phyloP scores from a whole-genome alignment of 2,888 invertebrate genomes.

The Eudemis profundana region DNA sequence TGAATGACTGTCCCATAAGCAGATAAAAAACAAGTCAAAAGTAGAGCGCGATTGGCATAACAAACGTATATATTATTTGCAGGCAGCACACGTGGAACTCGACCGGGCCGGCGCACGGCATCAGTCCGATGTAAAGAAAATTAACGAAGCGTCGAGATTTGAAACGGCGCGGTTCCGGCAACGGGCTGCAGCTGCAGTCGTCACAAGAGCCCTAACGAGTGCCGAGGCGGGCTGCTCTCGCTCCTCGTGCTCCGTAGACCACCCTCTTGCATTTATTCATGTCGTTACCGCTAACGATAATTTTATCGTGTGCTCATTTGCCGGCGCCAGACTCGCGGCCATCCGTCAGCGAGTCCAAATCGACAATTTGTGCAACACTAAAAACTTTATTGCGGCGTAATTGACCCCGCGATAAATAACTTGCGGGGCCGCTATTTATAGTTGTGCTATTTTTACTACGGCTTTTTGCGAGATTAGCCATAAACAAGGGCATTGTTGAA shows the following conservation, averaged over 20 bases:
- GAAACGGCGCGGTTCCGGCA: slow-evolving; percentile 45
- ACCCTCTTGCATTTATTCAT: slow-evolving; percentile 86
- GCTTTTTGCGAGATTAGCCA: slow-evolving; percentile 45
- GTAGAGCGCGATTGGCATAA: slow-evolving; percentile 4
- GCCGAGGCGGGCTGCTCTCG: slow-evolving; percentile 60
- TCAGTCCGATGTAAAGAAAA: slow-evolving; percentile 51
- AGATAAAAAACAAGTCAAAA: slow-evolving; percentile 10
- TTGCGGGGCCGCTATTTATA: slow-evolving; percentile 64
- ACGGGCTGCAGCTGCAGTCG: slow-evolving; percentile 54
- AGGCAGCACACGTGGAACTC: slow-evolving; percentile 36
- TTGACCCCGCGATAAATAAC: slow-evolving; percentile 79
- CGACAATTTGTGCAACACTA: slow-evolving; percentile 83
- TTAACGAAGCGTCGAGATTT: slow-evolving; percentile 52
- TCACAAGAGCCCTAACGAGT: slow-evolving; percentile 80
- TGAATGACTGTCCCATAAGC: no score
- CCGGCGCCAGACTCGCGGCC: slow-evolving; percentile 81
- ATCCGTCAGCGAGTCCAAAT: slow-evolving; percentile 82
- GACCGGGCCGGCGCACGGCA: slow-evolving; percentile 38
- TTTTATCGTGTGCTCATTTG: slow-evolving; percentile 86
- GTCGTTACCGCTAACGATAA: slow-evolving; percentile 86
- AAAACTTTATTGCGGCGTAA: slow-evolving; percentile 83
- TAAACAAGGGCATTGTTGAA: slow-evolving; percentile 1
- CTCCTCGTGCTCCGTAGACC: slow-evolving; percentile 65
- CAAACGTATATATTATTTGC: slow-evolving; percentile 31
- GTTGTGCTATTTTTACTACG: slow-evolving; percentile 62